A percentile compares a stretch with the other conserved stretches of the same genome.
These are phyloP conservation scores for Ammospiza nelsoni DNA, from an alignment of 2,113 vertebrate species.

Conservation along the genomic window DNA sequence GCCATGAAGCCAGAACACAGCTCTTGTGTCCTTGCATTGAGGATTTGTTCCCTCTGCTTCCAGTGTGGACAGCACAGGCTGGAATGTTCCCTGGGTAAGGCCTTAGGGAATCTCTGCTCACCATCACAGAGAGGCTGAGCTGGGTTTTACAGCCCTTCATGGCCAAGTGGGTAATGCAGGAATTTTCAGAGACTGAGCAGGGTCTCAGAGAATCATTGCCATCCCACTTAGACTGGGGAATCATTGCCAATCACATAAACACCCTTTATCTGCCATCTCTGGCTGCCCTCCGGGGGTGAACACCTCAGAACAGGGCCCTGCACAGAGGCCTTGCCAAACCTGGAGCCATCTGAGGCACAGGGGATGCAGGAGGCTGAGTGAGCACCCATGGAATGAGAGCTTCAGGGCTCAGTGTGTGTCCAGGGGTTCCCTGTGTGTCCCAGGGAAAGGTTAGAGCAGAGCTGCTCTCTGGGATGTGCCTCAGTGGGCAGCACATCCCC, in stretches of 20 bases:
- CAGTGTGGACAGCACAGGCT: neutral
- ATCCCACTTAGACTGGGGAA: neutral
- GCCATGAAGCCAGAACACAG: fast-evolving
- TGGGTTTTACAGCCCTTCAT: neutral
- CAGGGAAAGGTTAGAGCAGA: neutral
- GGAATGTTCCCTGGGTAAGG: neutral
- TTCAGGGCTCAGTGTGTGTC: fast-evolving
- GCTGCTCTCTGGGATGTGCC: neutral
- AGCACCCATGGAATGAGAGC: neutral
- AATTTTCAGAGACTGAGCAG: neutral
- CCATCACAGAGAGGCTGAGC: neutral
- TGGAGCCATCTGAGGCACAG: fast-evolving
- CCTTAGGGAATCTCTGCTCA: neutral
- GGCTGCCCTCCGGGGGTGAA: neutral
- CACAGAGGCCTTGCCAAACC: neutral
- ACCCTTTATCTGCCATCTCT: neutral
- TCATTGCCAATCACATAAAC: neutral
- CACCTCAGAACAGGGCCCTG: neutral
- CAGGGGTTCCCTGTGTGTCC: fast-evolving
- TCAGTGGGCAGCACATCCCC: neutral
- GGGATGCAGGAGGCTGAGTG: neutral
- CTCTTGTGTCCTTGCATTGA: fast-evolving
- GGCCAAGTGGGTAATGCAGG: neutral
- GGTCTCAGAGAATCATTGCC: neutral
- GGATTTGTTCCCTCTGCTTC: neutral